Percentiles rank a stretch among this genome's conserved stretches.
Evolutionary conservation across 2,113 vertebrate species (phyloP).

Genomic region (Zapus hudsonius): DNA sequence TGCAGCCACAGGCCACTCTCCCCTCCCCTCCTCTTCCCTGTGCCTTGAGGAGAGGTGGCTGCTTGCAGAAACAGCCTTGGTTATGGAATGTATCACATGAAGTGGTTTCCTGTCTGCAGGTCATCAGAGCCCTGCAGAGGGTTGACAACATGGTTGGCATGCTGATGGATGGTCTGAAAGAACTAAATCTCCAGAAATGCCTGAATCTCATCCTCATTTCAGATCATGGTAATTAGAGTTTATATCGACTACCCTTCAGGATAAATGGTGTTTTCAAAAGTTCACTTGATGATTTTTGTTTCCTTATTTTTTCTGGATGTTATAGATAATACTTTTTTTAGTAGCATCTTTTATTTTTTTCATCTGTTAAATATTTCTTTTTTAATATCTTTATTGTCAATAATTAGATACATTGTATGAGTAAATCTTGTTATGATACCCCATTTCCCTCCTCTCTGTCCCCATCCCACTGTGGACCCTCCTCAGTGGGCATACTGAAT

Average conservation of each 20-base stretch:
- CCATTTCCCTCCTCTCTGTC: no score
- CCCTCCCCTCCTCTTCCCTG: background rate
- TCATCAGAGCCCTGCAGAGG: constrained; percentile 89
- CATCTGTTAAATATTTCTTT: no score
- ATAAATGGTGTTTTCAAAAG: background rate
- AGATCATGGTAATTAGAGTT: constrained; percentile 92
- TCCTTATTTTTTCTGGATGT: background rate
- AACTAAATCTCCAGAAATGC: constrained; percentile 90
- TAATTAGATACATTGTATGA: no score
- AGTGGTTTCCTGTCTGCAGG: constrained; percentile 82
- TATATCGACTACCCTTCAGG: background rate
- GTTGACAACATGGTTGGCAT: constrained; percentile 91
- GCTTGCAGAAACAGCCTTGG: background rate
- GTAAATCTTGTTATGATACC: no score
- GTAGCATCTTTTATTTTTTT: no score
- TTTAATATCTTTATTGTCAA: no score
- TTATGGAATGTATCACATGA: background rate
- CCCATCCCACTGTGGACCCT: no score
- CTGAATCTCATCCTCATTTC: constrained; percentile 93
- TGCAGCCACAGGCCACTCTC: background rate
- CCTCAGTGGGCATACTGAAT: no score
- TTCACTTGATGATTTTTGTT: background rate
- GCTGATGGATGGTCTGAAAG: constrained; percentile 94
- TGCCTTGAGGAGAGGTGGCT: background rate
- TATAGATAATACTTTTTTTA: background rate